Percentiles rank a stretch among this genome's conserved stretches.
phyloP scores from a whole-genome alignment of 2,797 vertebrate species.

The Lepidocolaptes lacrymiger region DNA sequence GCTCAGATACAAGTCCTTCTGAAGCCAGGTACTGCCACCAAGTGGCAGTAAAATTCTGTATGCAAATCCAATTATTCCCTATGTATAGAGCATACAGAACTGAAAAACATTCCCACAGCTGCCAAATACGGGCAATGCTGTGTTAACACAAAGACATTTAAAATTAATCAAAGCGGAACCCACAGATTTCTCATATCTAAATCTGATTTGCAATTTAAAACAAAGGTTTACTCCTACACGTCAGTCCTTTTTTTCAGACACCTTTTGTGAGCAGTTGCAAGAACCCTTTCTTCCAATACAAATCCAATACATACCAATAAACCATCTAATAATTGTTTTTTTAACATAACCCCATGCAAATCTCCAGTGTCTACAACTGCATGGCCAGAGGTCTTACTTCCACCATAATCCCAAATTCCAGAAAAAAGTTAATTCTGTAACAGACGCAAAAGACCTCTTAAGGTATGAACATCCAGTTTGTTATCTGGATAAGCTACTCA shows the following conservation, averaged over 20 bases:
- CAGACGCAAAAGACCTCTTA: not conserved
- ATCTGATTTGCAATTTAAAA: not conserved
- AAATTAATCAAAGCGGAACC: not conserved
- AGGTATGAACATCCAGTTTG: not conserved
- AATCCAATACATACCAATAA: not conserved
- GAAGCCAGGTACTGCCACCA: constrained; percentile 81
- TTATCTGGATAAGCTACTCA: not conserved
- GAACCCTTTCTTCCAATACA: not conserved
- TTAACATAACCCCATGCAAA: not conserved
- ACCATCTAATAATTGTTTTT: not conserved
- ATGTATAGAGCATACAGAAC: rapidly evolving
- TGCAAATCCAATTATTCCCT: not conserved
- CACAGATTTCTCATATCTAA: not conserved
- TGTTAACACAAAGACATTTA: not conserved
- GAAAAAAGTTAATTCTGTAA: not conserved
- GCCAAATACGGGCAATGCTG: not conserved
- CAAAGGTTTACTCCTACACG: not conserved
- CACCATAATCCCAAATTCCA: not conserved
- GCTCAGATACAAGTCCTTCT: constrained; percentile 29
- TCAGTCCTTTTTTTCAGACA: not conserved
- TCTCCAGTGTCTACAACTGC: not conserved
- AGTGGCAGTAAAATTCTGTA: constrained; percentile 68
- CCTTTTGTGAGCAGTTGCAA: not conserved
- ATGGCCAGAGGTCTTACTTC: not conserved
- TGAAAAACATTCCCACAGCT: not conserved